These are phyloP conservation scores for Sesamia nonagrioides DNA, from an alignment of 1,140 invertebrate species.

Conservation along the genomic window DNA sequence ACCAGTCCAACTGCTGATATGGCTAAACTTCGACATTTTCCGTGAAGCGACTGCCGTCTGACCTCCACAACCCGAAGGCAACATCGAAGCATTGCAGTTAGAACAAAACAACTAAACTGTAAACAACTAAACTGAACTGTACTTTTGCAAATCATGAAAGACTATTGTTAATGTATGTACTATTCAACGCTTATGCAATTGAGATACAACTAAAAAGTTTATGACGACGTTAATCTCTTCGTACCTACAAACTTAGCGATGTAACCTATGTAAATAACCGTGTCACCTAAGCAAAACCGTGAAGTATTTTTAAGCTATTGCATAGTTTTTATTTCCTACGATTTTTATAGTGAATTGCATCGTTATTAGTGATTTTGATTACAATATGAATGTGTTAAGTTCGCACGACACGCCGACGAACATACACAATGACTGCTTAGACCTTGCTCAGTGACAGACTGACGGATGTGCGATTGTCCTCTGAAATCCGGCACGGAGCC, in stretches of 20 bases:
- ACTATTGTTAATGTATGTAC: no score
- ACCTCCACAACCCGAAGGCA: no score
- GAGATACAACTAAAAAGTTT: neutral
- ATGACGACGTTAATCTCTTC: neutral
- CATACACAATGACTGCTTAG: constrained; percentile 67
- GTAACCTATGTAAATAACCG: constrained; percentile 1
- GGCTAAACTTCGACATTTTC: no score
- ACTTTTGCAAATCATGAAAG: no score
- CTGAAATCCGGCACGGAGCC: constrained; percentile 37
- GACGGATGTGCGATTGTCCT: constrained; percentile 80
- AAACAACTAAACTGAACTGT: neutral
- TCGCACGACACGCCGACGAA: constrained; percentile 64
- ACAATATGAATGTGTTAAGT: constrained; percentile 66
- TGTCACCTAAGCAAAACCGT: constrained; percentile 4
- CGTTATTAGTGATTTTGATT: constrained; percentile 62
- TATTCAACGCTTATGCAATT: no score
- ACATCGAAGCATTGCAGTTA: no score
- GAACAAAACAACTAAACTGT: neutral
- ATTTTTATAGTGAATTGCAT: constrained; percentile 62
- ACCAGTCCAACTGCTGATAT: no score
- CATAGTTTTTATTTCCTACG: constrained; percentile 15
- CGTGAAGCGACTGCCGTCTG: no score
- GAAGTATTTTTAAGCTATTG: no score
- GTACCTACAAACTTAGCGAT: neutral
- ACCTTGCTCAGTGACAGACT: constrained; percentile 80